phyloP scores from a whole-genome alignment of 2,797 vertebrate genomes.

The Choloepus didactylus region DNA sequence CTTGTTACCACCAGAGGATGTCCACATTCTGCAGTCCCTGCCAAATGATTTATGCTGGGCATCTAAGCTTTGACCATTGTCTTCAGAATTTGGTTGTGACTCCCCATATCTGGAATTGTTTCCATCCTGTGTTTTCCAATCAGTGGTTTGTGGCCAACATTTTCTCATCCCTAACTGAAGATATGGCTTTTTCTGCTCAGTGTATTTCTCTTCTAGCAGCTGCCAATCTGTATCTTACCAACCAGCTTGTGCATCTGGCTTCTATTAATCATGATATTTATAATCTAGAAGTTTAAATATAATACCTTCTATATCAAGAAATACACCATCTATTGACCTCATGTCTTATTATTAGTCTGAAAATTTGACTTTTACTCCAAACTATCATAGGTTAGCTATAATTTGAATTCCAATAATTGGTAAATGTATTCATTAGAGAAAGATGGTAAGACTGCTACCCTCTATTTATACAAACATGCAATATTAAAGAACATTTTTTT shows the following conservation, averaged over 20 bases:
- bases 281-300: neutral
- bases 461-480: neutral
- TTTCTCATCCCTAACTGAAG: neutral
- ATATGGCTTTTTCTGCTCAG: neutral
- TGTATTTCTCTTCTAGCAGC: neutral
- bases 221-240: neutral
- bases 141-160: neutral
- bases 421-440: neutral
- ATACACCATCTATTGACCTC: neutral
- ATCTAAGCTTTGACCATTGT: slow-evolving; percentile 8
- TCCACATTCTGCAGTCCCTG: neutral
- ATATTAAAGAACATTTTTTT: neutral
- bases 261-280: neutral
- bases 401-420: neutral
- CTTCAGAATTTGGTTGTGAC: neutral
- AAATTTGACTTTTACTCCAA: neutral
- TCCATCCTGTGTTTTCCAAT: neutral
- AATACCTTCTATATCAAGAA: too few species aligned
- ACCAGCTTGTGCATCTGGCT: neutral
- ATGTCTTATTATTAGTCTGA: neutral
- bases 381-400: neutral
- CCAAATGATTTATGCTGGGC: neutral
- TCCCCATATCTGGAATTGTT: neutral
- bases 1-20: neutral
- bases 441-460: neutral